These are phyloP conservation scores for Ctena decussata DNA, from an alignment of 2,888 invertebrate genomes.

Conservation along the genomic window DNA sequence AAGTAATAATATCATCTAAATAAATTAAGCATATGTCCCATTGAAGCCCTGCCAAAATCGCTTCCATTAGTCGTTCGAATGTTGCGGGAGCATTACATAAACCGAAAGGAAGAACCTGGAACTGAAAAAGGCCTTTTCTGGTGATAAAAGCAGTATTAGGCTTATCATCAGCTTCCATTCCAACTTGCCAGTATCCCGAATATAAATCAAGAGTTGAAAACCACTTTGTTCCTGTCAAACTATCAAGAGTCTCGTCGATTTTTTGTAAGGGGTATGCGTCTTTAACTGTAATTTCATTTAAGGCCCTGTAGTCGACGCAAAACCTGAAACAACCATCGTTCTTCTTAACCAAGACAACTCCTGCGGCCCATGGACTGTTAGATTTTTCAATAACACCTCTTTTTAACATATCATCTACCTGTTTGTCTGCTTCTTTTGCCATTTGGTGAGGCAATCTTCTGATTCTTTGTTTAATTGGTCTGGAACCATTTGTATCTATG, in stretches of 20 bases:
- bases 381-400: constrained; percentile 25
- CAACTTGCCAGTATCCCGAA: constrained; percentile 25
- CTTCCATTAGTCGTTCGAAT: constrained; percentile 51
- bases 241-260: constrained; percentile 24
- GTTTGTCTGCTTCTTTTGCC: constrained; percentile 27
- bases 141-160: constrained; percentile 28
- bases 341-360: constrained; percentile 22
- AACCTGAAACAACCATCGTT: background rate
- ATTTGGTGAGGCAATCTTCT: constrained; percentile 21
- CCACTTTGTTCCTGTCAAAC: constrained; percentile 17
- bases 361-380: constrained; percentile 28
- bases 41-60: constrained; percentile 23
- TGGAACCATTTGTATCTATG: constrained; percentile 21
- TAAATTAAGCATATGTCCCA: constrained; percentile 40
- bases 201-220: constrained; percentile 20
- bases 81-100: constrained; percentile 47
- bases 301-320: constrained; percentile 11
- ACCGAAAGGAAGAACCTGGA: constrained; percentile 48
- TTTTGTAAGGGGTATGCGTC: constrained; percentile 23
- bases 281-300: constrained; percentile 17
- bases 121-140: constrained; percentile 42
- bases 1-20: constrained; percentile 39
- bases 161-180: constrained; percentile 15
- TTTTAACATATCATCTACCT: constrained; percentile 13
- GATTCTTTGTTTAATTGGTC: constrained; percentile 27